These are phyloP conservation scores for Myiozetetes cayanensis DNA, from an alignment of 2,113 vertebrate genomes.

Conservation along the genomic window DNA sequence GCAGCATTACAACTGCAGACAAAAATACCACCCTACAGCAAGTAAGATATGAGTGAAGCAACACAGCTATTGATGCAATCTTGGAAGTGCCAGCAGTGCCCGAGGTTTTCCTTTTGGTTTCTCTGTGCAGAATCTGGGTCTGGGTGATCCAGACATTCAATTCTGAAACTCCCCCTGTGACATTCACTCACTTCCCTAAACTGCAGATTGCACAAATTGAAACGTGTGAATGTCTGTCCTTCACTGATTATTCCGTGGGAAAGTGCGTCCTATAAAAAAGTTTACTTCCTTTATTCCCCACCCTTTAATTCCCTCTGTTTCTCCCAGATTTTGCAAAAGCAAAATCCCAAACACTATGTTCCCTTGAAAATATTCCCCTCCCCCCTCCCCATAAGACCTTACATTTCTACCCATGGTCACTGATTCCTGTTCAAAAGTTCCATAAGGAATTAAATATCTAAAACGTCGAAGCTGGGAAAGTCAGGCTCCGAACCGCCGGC, in stretches of 20 bases:
- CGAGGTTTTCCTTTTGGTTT: constrained; percentile 7
- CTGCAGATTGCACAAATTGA: background rate
- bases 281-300: background rate
- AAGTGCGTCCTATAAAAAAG: background rate
- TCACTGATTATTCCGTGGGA: background rate
- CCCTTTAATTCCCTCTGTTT: background rate
- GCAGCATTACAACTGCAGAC: background rate
- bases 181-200: background rate
- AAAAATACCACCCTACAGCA: background rate
- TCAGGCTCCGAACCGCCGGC: rapidly evolving
- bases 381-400: background rate
- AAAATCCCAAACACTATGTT: background rate
- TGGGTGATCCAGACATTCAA: background rate
- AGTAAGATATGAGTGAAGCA: background rate
- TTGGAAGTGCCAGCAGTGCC: background rate
- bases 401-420: background rate
- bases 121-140: background rate
- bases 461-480: background rate
- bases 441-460: background rate
- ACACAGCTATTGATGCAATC: background rate
- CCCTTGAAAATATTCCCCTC: background rate
- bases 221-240: rapidly evolving
- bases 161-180: background rate
- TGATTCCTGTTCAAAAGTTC: background rate
- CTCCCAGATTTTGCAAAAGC: background rate